These are phyloP conservation scores for Agrotis ipsilon DNA, from an alignment of 2,888 invertebrate genomes.

Conservation along the genomic window DNA sequence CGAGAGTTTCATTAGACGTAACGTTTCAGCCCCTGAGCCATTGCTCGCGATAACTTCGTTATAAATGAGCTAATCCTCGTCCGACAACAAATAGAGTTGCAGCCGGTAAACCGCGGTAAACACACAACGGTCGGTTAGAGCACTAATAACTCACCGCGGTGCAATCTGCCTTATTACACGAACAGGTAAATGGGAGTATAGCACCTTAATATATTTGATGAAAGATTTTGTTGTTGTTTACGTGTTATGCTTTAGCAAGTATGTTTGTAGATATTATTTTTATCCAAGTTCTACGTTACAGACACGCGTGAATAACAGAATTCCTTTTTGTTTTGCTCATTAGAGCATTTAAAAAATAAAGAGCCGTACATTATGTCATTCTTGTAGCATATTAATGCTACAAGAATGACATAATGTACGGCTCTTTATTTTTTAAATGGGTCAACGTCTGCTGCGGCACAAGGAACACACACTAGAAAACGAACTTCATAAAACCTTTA, in stretches of 20 bases:
- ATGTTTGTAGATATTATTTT: neutral
- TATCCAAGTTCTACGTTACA: too few species aligned
- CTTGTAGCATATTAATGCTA: too few species aligned
- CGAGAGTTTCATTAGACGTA: slow-evolving; percentile 56
- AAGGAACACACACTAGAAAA: neutral
- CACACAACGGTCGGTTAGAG: slow-evolving; percentile 47
- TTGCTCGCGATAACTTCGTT: slow-evolving; percentile 44
- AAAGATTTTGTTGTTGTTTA: slow-evolving; percentile 26
- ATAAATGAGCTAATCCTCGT: slow-evolving; percentile 51
- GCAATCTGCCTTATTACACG: slow-evolving; percentile 53
- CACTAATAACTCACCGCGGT: slow-evolving; percentile 55
- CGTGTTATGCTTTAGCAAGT: neutral
- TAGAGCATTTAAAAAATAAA: too few species aligned
- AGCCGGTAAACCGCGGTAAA: slow-evolving; percentile 49
- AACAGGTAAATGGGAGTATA: slow-evolving; percentile 22
- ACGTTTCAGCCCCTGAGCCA: slow-evolving; percentile 30
- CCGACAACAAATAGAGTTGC: slow-evolving; percentile 45
- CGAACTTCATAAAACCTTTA: neutral
- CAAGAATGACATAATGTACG: too few species aligned
- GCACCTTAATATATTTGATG: slow-evolving; percentile 35
- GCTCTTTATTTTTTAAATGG: neutral
- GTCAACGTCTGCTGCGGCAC: too few species aligned
- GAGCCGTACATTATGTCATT: too few species aligned
- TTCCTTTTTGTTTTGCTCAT: too few species aligned
- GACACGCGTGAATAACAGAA: neutral